Evolutionary conservation across 2,113 vertebrate genomes (phyloP).

Genomic region (Heterotis niloticus): DNA sequence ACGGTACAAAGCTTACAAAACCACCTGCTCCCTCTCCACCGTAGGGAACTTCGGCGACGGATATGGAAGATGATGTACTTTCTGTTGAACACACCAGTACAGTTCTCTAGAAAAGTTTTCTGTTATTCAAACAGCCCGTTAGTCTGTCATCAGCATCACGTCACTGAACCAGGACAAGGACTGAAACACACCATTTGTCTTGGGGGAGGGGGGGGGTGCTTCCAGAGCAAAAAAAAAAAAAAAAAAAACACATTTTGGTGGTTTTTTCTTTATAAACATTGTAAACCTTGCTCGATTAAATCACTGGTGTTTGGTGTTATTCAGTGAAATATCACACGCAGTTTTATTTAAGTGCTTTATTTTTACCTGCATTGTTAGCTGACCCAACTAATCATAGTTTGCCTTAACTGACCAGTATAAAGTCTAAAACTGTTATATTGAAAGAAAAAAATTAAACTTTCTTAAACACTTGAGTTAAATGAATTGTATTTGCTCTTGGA

Average conservation of each 20-base stretch:
- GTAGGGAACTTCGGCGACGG: background rate
- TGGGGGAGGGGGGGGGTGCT: background rate
- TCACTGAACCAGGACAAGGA: background rate
- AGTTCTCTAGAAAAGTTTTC: no score
- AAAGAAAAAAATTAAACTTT: constrained; percentile 25
- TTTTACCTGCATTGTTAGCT: constrained; percentile 10
- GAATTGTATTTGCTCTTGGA: constrained; percentile 10
- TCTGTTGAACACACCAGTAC: background rate
- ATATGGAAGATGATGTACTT: background rate
- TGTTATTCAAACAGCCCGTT: background rate
- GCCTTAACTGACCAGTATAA: constrained; percentile 13
- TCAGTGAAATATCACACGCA: background rate
- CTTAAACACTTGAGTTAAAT: constrained; percentile 26
- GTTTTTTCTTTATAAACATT: no score
- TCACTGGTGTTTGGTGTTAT: background rate
- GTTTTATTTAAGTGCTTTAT: constrained; percentile 18
- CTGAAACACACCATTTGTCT: background rate
- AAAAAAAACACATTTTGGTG: background rate
- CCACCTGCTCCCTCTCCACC: background rate
- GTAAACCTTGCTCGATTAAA: background rate
- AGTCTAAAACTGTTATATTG: constrained; percentile 18
- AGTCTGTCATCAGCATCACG: no score
- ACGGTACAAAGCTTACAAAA: no score
- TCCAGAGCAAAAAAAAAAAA: background rate
- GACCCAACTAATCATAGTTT: constrained; percentile 13